Evolutionary conservation across 37 sponge, comb jelly and placozoan genomes (phyloP), one percentile per base, ranked within the genome.

Genomic region (Cladorhizidae sp.): DNA sequence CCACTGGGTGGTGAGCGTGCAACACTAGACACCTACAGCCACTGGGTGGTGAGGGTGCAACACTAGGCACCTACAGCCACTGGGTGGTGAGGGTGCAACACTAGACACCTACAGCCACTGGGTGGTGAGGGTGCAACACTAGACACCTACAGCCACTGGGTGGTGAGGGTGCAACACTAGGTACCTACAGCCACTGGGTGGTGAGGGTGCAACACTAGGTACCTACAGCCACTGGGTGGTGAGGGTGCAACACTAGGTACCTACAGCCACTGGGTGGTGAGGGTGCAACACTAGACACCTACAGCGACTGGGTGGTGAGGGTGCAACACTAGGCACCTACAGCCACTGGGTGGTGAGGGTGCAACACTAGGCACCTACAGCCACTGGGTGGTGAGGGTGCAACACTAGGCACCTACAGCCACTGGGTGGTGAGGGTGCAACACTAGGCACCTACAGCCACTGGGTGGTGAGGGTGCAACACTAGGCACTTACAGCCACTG

Each of bases 201-300:
- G 11, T 62, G 23, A 37, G 61, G 57, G 56, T 86, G 81, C 3
- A 35, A 20, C 20, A 80, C 21, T 8, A 74, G 59, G 9, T 45
- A 29, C n/a, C n/a, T n/a, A n/a, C n/a, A n/a, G n/a, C n/a, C n/a
- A n/a, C n/a, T n/a, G n/a, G n/a, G n/a, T n/a, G n/a, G n/a, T n/a
- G n/a, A n/a, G n/a, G n/a, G 5, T 45, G 49, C 49, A 45, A 15
- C 5, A 33, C 70, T 31, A 36, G n/a, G 38, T 9, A 71, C 74
- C 12, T 52, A 74, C 74, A 51, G 35, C 41, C 32, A 86, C 61
- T 18, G 38, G 29, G 1, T 38, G 50, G 11, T 62, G 23, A 37
- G 61, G 57, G 56, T 86, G 81, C 3, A 35, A 20, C 20, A 80
- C 21, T 8, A 74, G 59, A 8, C 59, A 29, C n/a, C n/a, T n/a